These are phyloP conservation scores for Dioctria linearis DNA, from an alignment of 2,888 invertebrate genomes.

Conservation along the genomic window DNA sequence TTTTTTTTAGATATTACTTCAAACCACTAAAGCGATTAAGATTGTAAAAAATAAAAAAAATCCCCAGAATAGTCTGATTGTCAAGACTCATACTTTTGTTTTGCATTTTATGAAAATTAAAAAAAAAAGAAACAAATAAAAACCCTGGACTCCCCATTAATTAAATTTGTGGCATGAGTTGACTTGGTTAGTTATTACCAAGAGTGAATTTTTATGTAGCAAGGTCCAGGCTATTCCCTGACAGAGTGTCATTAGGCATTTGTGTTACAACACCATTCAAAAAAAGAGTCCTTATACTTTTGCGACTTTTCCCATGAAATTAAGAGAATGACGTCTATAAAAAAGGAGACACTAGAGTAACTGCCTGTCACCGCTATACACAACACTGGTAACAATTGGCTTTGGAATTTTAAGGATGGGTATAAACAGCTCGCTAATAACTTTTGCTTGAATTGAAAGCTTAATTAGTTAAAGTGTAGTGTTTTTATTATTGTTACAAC, in stretches of 20 bases:
- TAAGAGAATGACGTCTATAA: slow-evolving; percentile 2
- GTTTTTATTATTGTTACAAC: not conserved
- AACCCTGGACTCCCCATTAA: not conserved
- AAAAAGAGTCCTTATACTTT: slow-evolving; percentile 54
- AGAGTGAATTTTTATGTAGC: slow-evolving; percentile 51
- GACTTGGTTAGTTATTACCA: not conserved
- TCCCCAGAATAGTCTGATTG: not conserved
- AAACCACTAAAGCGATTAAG: not conserved
- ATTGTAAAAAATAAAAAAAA: not conserved
- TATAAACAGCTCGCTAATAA: slow-evolving; percentile 16
- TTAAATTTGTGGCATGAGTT: slow-evolving; percentile 17
- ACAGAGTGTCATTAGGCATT: slow-evolving; percentile 66
- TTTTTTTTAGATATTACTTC: not conserved
- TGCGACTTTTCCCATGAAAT: slow-evolving; percentile 29
- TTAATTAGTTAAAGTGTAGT: not conserved
- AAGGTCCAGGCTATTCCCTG: slow-evolving; percentile 62
- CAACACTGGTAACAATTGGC: slow-evolving; percentile 12
- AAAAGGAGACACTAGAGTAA: not conserved
- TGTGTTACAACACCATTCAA: slow-evolving; percentile 65
- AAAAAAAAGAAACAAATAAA: not conserved
- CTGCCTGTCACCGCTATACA: not conserved
- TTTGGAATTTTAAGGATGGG: slow-evolving; percentile 14
- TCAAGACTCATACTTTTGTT: not conserved
- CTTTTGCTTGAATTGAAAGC: not conserved
- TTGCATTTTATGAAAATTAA: not conserved